Base-by-base conservation (phyloP, 2,888 invertebrate species). In the Malthinus flaveolus region DNA sequence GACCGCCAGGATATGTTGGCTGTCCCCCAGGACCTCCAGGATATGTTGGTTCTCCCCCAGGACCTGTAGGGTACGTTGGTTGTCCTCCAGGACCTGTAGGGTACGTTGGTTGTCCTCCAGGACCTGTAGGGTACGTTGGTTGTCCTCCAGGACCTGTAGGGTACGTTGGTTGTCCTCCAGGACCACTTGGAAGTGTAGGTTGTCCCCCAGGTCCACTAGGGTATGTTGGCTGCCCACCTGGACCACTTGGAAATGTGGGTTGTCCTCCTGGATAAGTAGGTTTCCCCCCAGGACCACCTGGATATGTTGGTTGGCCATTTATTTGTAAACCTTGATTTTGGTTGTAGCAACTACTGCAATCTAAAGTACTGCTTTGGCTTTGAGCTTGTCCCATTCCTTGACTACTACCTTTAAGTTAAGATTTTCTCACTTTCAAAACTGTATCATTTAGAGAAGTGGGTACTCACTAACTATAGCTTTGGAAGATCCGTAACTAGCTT, bases 381-480 rank as follows among this genome's bases (percentile, higher is more conserved):
- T 93, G 93, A 0, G 93, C 93, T 81, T 92, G 92, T 0, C 93
- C 93, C 90, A 93, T 92, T 53, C 93, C 93, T 72, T 87, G 88
- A 62, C 82, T 85, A 44, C 92, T 92, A 81, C 85, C 92, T 93
- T 67, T 66, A 80, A 79, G 63, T 50, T 56, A 53, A 10, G 2
- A 13, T 48, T 53, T 44, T 13, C 23, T 3, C 1, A 23, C 2
- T 23, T 23, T 5, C 23, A 3, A 23, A 23, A 23, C 23, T 23
- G 5, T 23, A 11, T 44, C n/a, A 51, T 39, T 32, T 31, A 10
- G 11, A 49, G 75, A 87, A 31, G 12, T 13, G 9, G n/a, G 10
- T 23, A 58, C 89, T 85, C 75, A 90, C 90, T 86, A 72, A 90
- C 89, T 69, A 85, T 81, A 7, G 89, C 88, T 69, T 85, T 84